These are phyloP conservation scores for Smittia sp. DNA, from an alignment of 2,888 invertebrate genomes.

Conservation along the genomic window DNA sequence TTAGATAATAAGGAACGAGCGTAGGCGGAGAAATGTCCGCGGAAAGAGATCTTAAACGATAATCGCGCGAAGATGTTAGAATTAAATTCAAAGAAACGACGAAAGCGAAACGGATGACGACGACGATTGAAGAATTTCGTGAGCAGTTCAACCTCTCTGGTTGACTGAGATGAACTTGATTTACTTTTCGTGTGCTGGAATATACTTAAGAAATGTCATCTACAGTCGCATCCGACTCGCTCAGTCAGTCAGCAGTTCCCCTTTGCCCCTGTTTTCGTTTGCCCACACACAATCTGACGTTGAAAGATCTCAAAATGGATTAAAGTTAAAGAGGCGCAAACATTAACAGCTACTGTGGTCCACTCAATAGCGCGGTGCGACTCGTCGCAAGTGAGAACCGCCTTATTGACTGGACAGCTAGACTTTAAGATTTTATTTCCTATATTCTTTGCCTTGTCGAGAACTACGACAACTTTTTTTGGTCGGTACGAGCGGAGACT, in stretches of 20 bases:
- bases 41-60: not conserved
- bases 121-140: not conserved
- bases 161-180: too few species aligned
- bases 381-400: slow-evolving; percentile 44
- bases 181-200: not conserved
- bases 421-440: slow-evolving; percentile 7
- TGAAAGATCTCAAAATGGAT: slow-evolving; percentile 29
- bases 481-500: too few species aligned
- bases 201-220: not conserved
- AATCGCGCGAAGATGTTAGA: not conserved
- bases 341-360: slow-evolving; percentile 43
- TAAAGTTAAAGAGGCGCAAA: slow-evolving; percentile 41
- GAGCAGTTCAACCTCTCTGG: too few species aligned
- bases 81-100: not conserved
- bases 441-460: not conserved
- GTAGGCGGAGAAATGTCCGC: not conserved
- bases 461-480: not conserved
- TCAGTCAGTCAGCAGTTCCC: slow-evolving; percentile 38
- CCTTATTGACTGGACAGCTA: slow-evolving; percentile 44
- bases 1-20: not conserved
- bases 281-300: slow-evolving; percentile 30
- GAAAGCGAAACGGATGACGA: slow-evolving; percentile 17
- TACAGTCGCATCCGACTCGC: not conserved
- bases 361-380: slow-evolving; percentile 44
- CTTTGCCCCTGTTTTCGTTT: slow-evolving; percentile 44